Base-by-base conservation (phyloP, 2,113 vertebrate genomes). In the Meleagris gallopavo region DNA sequence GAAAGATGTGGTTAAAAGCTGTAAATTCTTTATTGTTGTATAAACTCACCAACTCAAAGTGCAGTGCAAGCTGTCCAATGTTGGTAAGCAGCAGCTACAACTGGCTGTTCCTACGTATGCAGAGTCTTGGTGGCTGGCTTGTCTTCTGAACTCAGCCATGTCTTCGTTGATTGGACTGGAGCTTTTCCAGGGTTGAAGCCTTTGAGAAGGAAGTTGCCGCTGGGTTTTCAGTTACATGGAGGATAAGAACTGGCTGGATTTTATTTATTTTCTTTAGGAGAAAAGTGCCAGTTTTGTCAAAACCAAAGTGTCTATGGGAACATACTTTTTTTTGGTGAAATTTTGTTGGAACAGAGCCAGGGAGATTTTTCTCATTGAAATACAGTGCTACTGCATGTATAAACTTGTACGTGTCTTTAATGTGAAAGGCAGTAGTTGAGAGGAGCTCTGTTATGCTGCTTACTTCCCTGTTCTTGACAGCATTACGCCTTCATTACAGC, bases 101-200 rank as follows among this genome's bases (percentile, higher is more conserved):
- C 3, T 86, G 77, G 0, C 50, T 25, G 19, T 50, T 95, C 30
- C 55, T 0, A 0, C 88, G 64, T 40, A 57, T 19, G 8, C 25
- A 30, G 25, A 1, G 10, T 19, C 52, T 78, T 86, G 43, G 57
- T 71, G 52, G 48, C 62, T 2, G 0, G 81, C 43, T 86, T 69
- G 50, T 90, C 86, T 74, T 89, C 30, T 78, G 70, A 81, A 11
- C 52, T 69, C 80, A 50, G 57, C 46, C 54, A 40, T 61, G 10
- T 89, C 86, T 94, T 88, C 66, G 18, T 57, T 86, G 83, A 70
- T 64, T 86, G 88, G 19, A 72, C 76, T 94, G 83, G 80, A 86
- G 69, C 18, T 3, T 74, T 88, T 78, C 77, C 83, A 89, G 43
- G 43, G 75, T 74, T 90, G 74, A 84, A 78, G 54, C 34, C 75